These are phyloP conservation scores for Dicentrarchus labrax DNA, from an alignment of 2,113 vertebrate species.

Conservation along the genomic window DNA sequence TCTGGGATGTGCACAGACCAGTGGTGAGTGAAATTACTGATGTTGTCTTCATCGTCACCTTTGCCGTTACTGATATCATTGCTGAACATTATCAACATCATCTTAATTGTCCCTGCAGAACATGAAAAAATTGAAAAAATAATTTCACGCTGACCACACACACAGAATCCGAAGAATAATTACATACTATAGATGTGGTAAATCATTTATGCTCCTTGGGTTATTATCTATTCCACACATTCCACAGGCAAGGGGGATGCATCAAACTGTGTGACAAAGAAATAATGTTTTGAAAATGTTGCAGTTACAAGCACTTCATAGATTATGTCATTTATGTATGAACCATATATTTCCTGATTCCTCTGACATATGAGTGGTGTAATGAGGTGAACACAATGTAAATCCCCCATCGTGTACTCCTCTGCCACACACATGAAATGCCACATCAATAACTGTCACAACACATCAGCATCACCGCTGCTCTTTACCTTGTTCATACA, in stretches of 20 bases:
- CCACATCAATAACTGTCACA: slow-evolving; percentile 75
- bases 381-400: slow-evolving; percentile 19
- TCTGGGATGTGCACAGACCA: slow-evolving; percentile 98
- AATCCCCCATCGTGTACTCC: slow-evolving; percentile 12
- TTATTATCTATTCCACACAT: slow-evolving; percentile 26
- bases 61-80: neutral
- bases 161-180: neutral
- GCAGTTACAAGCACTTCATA: slow-evolving; percentile 4
- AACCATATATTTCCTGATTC: slow-evolving; percentile 12
- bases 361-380: slow-evolving; percentile 15
- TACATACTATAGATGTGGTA: neutral
- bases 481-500: slow-evolving; percentile 66
- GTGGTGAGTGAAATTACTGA: slow-evolving; percentile 89
- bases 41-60: slow-evolving; percentile 16
- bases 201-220: neutral
- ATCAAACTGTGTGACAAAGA: slow-evolving; percentile 14
- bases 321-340: slow-evolving; percentile 7
- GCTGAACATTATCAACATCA: slow-evolving; percentile 17
- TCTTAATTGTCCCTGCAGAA: slow-evolving; percentile 14
- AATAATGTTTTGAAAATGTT: slow-evolving; percentile 31
- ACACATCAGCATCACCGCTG: slow-evolving; percentile 63
- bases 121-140: neutral
- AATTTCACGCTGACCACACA: neutral
- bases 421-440: slow-evolving; percentile 58
- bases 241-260: neutral